Percentiles rank a stretch among this genome's conserved stretches.
Evolutionary conservation across 2,113 vertebrate species (phyloP).

Genomic region (Cathartes aura): DNA sequence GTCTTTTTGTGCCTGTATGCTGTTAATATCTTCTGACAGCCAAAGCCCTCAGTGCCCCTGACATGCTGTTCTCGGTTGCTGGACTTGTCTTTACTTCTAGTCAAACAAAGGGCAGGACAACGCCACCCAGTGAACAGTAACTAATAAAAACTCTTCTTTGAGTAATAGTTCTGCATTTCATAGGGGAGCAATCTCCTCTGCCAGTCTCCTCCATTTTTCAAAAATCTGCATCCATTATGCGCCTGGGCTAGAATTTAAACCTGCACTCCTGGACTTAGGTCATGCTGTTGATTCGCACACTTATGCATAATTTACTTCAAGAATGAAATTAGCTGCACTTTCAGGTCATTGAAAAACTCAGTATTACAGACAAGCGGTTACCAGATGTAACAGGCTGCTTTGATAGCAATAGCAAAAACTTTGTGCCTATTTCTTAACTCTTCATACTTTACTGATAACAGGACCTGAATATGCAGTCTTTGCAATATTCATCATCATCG

Average conservation of each 20-base stretch:
- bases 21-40: not conserved
- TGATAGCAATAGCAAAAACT: not conserved
- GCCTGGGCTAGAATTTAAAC: not conserved
- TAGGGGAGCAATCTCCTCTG: not conserved
- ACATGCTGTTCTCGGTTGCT: rapidly evolving
- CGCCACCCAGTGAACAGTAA: not conserved
- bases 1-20: not conserved
- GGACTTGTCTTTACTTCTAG: not conserved
- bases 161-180: not conserved
- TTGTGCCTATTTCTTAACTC: not conserved
- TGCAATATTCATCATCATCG: not conserved
- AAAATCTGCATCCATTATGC: not conserved
- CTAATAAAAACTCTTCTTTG: not conserved
- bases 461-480: not conserved
- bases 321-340: not conserved
- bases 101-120: not conserved
- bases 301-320: not conserved
- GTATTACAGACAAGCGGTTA: not conserved
- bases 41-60: not conserved
- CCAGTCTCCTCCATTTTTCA: not conserved
- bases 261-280: not conserved
- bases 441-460: not conserved
- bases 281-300: not conserved
- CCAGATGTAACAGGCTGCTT: not conserved
- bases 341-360: not conserved